Evolutionary conservation across 2,797 vertebrate genomes (phyloP), one percentile per base, ranked within the genome.

Genomic region (Eremophila alpestris): DNA sequence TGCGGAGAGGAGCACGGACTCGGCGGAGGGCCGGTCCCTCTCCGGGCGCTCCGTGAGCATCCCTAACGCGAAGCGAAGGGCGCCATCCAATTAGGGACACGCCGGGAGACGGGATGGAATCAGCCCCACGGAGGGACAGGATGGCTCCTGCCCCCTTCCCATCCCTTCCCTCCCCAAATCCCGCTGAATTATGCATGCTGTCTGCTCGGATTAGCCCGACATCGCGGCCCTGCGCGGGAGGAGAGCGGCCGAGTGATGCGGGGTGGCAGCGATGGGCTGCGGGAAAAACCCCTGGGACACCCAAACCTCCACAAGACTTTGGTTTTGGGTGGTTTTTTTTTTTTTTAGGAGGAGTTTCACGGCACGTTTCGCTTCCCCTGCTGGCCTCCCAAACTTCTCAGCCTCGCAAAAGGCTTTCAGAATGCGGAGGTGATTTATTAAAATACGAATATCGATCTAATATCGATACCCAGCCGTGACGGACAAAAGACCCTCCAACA

Each of bases 1-100:
- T 23, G 40, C 3, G 5, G 30, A 46, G 73, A 40, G 45, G 43
- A 32, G 1, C 6, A 0, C 0, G 3, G 13, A 4, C 8, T 2
- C 0, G 3, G 23, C 0, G 13, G 56, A 73, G 54, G 41, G 41
- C 26, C 48, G 30, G 6, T 51, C 51, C 36, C 34, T 81, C 54
- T 87, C 48, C 3, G 1, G 79, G 43, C 5, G 0, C 69, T 59
- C 29, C 0, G 4, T 51, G 59, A 11, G 49, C 74, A 64, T 80
- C 68, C 27, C 32, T 77, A 87, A 93, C 0, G 0, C 3, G 0
- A 85, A 78, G 62, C 3, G 36, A 94, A 92, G 51, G 86, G 48
- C 7, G 5, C 10, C 9, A 10, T 49, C 3, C 15, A 45, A 73
- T 81, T 46, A 71, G 32, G 64, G 52, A 12, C 36, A 34, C 7